Base-by-base conservation (phyloP, 2,113 vertebrate species). In the Urocynchramus pylzowi region DNA sequence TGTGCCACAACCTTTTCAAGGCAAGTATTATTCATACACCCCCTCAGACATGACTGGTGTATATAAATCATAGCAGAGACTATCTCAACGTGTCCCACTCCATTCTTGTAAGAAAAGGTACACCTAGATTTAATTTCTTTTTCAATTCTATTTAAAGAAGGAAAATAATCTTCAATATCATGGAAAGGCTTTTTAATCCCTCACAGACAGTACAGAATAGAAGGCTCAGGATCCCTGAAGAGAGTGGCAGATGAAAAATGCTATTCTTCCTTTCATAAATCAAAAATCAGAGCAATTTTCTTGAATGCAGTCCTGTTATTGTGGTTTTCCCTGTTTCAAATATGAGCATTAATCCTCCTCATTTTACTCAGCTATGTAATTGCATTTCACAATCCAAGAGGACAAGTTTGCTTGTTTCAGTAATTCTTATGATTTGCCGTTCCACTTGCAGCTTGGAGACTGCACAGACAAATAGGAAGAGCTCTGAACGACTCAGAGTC, bases 61-160 rank as follows among this genome's bases (percentile, higher is more conserved):
- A 52, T 9, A 42, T 71, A 93, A 94, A 94, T 83, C 70, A 76
- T 27, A 85, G 77, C 47, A 93, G 52, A 80, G 41, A 71, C 65
- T 37, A 26, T 65, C 70, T 88, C 77, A 65, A 23, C 27, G 42
- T 61, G 52, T 71, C 54, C 33, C 45, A 15, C 45, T 90, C 76
- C 60, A 26, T 76, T 95, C 59, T 80, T 89, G 50, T 50, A 73
- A 65, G 17, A 67, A 31, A 69, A 54, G 19, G 54, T 44, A 21
- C 28, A 61, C 27, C 47, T 83, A 70, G 37, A 87, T 85, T 93
- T 87, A 78, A 64, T 90, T 96, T 94, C 35, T 85, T 54, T 80
- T 84, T 54, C 69, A 87, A 52, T 87, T 90, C 70, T 95, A 53
- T 92, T 89, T 95, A 81, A 78, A 93, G 71, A 27, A 91, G 37